These are phyloP conservation scores for Tetraneura akinire DNA, from an alignment of 1,140 invertebrate species.

Conservation along the genomic window DNA sequence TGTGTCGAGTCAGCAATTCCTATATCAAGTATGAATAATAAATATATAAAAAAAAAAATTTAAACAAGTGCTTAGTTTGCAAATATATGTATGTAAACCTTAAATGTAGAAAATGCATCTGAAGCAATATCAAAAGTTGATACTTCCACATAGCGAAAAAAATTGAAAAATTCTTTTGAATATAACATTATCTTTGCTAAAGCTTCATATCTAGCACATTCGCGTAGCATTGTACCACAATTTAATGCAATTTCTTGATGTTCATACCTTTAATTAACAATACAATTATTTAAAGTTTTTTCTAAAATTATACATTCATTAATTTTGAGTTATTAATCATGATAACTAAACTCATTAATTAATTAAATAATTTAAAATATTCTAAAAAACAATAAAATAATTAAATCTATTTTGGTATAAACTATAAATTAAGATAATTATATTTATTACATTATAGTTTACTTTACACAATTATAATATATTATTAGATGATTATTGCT, in stretches of 20 bases:
- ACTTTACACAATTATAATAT: no score
- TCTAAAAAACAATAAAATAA: no score
- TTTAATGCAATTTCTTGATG: constrained; percentile 98
- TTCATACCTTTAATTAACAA: constrained; percentile 77
- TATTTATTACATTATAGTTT: no score
- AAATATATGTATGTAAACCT: constrained; percentile 66
- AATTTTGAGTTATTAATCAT: no score
- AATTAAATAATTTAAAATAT: no score
- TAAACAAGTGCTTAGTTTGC: not conserved
- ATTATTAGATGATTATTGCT: no score
- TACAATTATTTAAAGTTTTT: not conserved
- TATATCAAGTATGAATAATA: constrained; percentile 58
- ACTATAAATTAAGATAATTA: no score
- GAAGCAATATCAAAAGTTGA: constrained; percentile 99
- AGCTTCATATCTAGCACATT: constrained; percentile 96
- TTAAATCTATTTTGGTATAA: no score
- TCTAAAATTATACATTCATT: no score
- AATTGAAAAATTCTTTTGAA: constrained; percentile 98
- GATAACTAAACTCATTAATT: no score
- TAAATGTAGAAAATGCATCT: constrained; percentile 99
- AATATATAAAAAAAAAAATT: not conserved
- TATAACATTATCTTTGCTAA: constrained; percentile 97
- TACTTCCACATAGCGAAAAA: constrained; percentile 99
- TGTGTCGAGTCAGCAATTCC: constrained; percentile 98
- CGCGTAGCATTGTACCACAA: constrained; percentile 98